Evolutionary conservation across 1,140 invertebrate genomes (phyloP), one percentile per base, ranked within the genome.

Genomic region (Zaprionus ghesquierei): DNA sequence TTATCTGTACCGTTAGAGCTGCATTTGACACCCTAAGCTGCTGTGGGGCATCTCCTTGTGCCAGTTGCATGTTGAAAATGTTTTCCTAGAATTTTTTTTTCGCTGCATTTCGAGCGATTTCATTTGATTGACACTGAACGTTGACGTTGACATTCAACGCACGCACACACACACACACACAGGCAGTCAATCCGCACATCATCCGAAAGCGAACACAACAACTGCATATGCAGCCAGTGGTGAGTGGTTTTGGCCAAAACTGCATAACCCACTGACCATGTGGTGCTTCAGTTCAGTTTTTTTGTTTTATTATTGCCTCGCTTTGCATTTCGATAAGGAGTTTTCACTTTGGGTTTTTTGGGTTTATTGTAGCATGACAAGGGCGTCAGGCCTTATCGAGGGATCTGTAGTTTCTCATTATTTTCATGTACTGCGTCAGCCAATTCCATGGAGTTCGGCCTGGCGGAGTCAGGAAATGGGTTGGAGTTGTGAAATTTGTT

Each of bases 71-170:
- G 75, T 41, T 54, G 50, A 71, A 60, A 73, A 77, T 77, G 76
- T 87, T 87, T 87, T 87, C 82, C 82, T 87, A 82, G 82, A 87
- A 87, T 77, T 82, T 77, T 54, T 77, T n/a, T 54, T 54, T 18
- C 20, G 60, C 70, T 61, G 64, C 75, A 76, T 76, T 81, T 78
- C 62, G 66, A 63, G 31, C 60, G 59, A 69, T 87, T 73, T 79
- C 50, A 72, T 86, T 71, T 71, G 72, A 70, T 75, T 89, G 76
- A 71, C 84, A 87, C 76, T 79, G 78, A 86, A 73, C 68, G 53
- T 70, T 72, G 77, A 72, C 62, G 69, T 89, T 89, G 79, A 72
- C 81, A 86, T 86, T 86, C 81, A 73, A 69, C 44, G 35, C 81
- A 85, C 61, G 66, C 20, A 41, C 51, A 33, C n/a, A 56, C 41